Base-by-base conservation (phyloP, 2,113 vertebrate species). In the Gavia stellata region DNA sequence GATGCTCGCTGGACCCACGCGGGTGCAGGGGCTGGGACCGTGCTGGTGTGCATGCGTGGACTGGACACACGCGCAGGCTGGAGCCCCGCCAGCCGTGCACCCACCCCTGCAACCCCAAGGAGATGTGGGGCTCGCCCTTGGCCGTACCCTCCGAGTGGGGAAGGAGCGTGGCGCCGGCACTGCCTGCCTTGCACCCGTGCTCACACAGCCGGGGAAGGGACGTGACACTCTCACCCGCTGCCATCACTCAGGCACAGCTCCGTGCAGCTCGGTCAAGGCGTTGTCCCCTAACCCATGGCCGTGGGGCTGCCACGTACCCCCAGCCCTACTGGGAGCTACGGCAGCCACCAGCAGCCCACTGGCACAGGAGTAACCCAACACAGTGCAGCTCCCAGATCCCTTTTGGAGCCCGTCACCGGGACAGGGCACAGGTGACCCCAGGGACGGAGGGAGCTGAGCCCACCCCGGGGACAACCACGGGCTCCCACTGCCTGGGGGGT, bases 31-130 rank as follows among this genome's bases (percentile, higher is more conserved):
- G n/a, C n/a, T n/a, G n/a, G n/a, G n/a, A n/a, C n/a, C 13, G 3
- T 5, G 19, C 49, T 14, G 62, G 38, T 16, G 44, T 14, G 25
- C 5, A 6, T 9, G 26, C 19, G 1, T 3, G 21, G 34, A 9
- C 47, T 6, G 47, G 28, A 23, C 7, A 16, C 16, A 1, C 1
- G 3, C n/a, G 4, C 25, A 6, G 5, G 63, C 18, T 13, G 44
- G 44, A 7, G 17, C 17, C 50, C 7, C 9, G 1, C 67, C 26
- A 14, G 44, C 44, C 15, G 0, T 0, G 34, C 52, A 7, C 25
- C 12, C 59, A 19, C 33, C 21, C 33, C 44, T 36, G 50, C 23
- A 15, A 7, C 45, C 53, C 52, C 45, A 7, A 2, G 34, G 38
- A 40, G 40, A 53, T 19, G 2, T 21, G 17, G 16, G 42, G 31